These are phyloP conservation scores for Drosophila subpulchrella DNA, from an alignment of 1,140 invertebrate genomes.

Conservation along the genomic window DNA sequence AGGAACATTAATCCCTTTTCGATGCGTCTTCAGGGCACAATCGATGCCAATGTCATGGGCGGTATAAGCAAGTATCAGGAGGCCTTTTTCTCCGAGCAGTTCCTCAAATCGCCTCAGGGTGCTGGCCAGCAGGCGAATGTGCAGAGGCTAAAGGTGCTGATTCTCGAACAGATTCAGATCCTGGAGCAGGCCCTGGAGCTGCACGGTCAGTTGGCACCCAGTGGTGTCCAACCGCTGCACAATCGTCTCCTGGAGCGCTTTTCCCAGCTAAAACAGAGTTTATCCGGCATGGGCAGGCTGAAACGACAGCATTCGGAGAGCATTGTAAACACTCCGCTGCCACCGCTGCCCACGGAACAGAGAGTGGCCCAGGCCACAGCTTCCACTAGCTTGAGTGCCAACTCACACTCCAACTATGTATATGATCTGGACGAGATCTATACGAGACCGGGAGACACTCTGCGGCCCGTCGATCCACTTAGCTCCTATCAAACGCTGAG, in stretches of 20 bases:
- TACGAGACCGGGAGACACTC: constrained; percentile 86
- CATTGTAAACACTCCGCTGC: constrained; percentile 92
- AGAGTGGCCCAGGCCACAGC: constrained; percentile 70
- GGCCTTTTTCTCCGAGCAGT: constrained; percentile 94
- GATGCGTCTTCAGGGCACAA: constrained; percentile 96
- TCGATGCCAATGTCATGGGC: constrained; percentile 98
- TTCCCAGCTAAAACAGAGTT: constrained; percentile 90
- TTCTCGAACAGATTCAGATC: constrained; percentile 91
- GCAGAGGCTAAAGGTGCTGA: constrained; percentile 89
- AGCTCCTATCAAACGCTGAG: constrained; percentile 79
- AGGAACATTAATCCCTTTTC: constrained; percentile 95
- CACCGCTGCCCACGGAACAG: constrained; percentile 88
- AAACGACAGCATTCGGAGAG: constrained; percentile 89
- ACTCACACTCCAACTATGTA: constrained; percentile 66
- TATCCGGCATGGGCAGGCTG: constrained; percentile 87
- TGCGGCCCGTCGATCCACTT: constrained; percentile 67
- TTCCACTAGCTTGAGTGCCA: constrained; percentile 81
- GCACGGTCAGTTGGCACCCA: constrained; percentile 92
- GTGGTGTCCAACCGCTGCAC: constrained; percentile 94
- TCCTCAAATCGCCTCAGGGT: constrained; percentile 87
- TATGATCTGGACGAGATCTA: constrained; percentile 88
- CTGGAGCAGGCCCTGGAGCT: constrained; percentile 92
- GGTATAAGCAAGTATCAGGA: constrained; percentile 97
- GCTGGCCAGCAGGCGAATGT: constrained; percentile 91
- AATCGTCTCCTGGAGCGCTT: constrained; percentile 94